phyloP scores from a whole-genome alignment of 1,140 invertebrate genomes.

The Sitodiplosis mosellana region DNA sequence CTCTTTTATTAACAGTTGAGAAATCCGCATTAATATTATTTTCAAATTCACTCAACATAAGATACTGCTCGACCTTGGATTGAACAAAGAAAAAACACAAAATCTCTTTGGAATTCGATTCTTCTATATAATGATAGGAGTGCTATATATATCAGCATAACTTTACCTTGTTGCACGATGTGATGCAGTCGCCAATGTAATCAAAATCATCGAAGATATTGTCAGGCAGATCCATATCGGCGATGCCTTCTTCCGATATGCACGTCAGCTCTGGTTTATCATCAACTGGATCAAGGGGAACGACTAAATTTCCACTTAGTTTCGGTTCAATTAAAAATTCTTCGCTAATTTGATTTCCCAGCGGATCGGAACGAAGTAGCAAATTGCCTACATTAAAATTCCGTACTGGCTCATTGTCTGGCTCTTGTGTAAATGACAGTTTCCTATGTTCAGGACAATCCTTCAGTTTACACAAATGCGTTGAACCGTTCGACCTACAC shows the following conservation, averaged over 20 bases:
- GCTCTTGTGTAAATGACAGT: constrained; percentile 37
- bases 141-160: background rate
- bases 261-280: constrained; percentile 62
- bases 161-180: constrained; percentile 65
- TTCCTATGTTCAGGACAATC: constrained; percentile 34
- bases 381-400: background rate
- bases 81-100: constrained; percentile 11
- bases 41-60: constrained; percentile 74
- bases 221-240: constrained; percentile 63
- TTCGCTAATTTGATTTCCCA: background rate
- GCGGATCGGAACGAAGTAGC: background rate
- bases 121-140: background rate
- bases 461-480: constrained; percentile 30
- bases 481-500: constrained; percentile 17
- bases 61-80: constrained; percentile 63
- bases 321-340: constrained; percentile 14
- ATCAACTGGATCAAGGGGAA: no score
- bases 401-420: constrained; percentile 25
- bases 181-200: constrained; percentile 69
- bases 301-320: constrained; percentile 7
- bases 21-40: constrained; percentile 67
- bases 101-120: background rate
- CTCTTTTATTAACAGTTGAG: constrained; percentile 47
- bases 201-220: constrained; percentile 64
- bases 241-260: constrained; percentile 71